Base-by-base conservation (phyloP, 2,113 vertebrate species). In the Sceloporus tristichus region DNA sequence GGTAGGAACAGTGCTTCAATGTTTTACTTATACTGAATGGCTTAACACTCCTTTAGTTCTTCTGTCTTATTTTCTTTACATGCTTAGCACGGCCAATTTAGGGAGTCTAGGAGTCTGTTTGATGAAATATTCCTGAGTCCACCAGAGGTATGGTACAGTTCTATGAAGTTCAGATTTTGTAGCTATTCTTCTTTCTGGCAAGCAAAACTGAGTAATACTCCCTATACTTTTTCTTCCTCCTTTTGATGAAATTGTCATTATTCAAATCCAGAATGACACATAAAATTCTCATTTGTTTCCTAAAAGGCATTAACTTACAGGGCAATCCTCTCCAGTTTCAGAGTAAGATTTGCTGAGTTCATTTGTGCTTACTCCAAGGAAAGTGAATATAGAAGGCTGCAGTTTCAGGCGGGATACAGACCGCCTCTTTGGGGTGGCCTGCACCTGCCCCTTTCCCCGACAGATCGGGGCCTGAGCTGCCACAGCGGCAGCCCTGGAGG, bases 41-140 rank as follows among this genome's bases (percentile, higher is more conserved):
- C 94, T 95, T 95, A 93, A 95, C 88, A 90, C 86, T 94, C 91
- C 94, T 95, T 91, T 88, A 95, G 93, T 94, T 94, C 90, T 96
- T 94, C 94, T 96, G 93, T 96, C 96, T 96, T 95, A 92, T 0
- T 42, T 95, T 95, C 91, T 95, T 96, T 95, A 95, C 96, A 96
- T 97, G 96, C 96, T 96, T 96, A 96, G 95, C 96, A 96, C 92
- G 94, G 94, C 93, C 96, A 96, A 94, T 96, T 96, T 97, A 97
- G 96, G 96, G 96, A 96, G 85, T 95, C 95, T 97, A 96, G 96
- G 95, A 96, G 95, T 96, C 96, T 97, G 91, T 96, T 96, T 96
- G 96, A 95, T 97, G 96, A 97, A 95, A 96, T 96, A 95, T 96
- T 97, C 95, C 96, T 96, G 94, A 95, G 95, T 94, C 94, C 82